Base-by-base conservation (phyloP, 2,888 invertebrate species). In the Polydrusus tereticollis region DNA sequence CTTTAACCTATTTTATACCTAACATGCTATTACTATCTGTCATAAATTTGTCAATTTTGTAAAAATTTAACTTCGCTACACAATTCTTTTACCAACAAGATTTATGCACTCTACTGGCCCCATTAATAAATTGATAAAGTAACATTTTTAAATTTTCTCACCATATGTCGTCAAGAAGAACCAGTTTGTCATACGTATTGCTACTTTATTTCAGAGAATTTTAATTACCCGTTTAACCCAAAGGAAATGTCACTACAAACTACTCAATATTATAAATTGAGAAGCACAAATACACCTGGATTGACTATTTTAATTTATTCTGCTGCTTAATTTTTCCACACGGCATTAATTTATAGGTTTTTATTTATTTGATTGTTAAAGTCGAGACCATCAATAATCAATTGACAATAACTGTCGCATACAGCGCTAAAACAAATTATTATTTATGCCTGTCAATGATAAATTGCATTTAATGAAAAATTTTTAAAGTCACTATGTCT, bases 401-500 rank as follows among this genome's bases (percentile, higher is more conserved):
- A 69, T 72, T 67, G 72, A 72, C 72, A 75, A 75, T 75, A 72
- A 69, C 66, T 65, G 73, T 73, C 73, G 38, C 21, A 55, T 43
- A 66, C 73, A 75, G 72, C 75, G 72, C 72, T 69, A 66, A 70
- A 74, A 71, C 74, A 74, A 75, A 75, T 75, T 74, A 72, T 69
- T 72, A 75, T 75, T 75, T 71, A 75, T 69, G 69, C 62, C 62
- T 69, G 52, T 69, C 72, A 65, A 67, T 72, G 75, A 75, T 75
- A 65, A 60, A 75, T 67, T 57, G 72, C 69, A 55, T 69, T 69
- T 67, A 71, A 71, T 74, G 68, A 71, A 70, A 64, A 62, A 57
- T 74, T 74, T 75, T 64, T 59, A 43, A 69, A 65, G 21, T 65
- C 50, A 38, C 20, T n/a, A 50, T 43, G 41, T 66, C 33, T 60